Percentiles rank a stretch among this genome's conserved stretches.
These are phyloP conservation scores for Dynastes tityus DNA, from an alignment of 2,888 invertebrate genomes.

Conservation along the genomic window DNA sequence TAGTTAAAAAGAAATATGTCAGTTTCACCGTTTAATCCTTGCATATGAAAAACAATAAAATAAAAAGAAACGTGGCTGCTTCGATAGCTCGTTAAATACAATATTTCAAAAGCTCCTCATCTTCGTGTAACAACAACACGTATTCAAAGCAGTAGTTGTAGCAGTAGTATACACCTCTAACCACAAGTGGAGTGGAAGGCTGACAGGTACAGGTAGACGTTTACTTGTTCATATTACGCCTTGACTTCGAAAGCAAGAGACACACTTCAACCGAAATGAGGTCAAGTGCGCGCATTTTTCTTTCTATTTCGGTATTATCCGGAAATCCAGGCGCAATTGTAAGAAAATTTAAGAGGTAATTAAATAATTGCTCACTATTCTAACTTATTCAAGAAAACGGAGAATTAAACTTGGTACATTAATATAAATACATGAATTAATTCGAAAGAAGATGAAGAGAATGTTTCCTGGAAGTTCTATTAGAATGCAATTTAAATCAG, in stretches of 20 bases:
- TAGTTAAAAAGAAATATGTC: not conserved
- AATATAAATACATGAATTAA: not conserved
- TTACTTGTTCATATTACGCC: not conserved
- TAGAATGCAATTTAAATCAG: too few relatives aligned
- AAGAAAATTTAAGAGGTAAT: not conserved
- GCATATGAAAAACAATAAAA: conserved; percentile 5
- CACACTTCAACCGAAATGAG: conserved; percentile 16
- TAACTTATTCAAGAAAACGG: not conserved
- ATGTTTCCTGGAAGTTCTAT: conserved; percentile 6
- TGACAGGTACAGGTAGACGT: too few relatives aligned
- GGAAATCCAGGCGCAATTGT: conserved; percentile 17
- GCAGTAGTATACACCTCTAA: not conserved
- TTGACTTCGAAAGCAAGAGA: conserved; percentile 25
- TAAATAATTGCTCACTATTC: not conserved
- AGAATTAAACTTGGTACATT: not conserved
- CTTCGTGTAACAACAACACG: not conserved
- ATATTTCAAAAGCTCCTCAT: not conserved
- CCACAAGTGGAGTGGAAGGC: not conserved
- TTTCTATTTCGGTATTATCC: conserved; percentile 18
- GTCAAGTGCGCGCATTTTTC: conserved; percentile 20
- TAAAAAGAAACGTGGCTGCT: not conserved
- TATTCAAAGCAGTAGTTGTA: not conserved
- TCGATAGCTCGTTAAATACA: conserved; percentile 8
- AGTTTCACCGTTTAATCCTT: conserved; percentile 17
- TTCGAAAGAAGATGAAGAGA: not conserved